Evolutionary conservation across 2,888 invertebrate species (phyloP).

Genomic region (Zhengitettix transpicula): DNA sequence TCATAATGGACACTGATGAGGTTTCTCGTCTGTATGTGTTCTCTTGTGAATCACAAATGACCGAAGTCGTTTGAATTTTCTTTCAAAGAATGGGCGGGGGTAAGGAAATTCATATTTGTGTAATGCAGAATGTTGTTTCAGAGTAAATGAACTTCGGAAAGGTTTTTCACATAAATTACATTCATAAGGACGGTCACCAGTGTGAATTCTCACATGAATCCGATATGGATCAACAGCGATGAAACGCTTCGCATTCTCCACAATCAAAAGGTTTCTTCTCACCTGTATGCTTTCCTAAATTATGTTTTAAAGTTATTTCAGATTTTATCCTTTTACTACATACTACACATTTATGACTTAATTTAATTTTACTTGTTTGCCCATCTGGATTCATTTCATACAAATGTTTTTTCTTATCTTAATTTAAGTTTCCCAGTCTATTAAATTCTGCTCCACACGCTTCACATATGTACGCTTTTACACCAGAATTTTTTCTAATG

Average conservation of each 20-base stretch:
- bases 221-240: conserved; percentile 9
- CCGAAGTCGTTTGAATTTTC: conserved; percentile 11
- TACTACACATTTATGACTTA: conserved; percentile 7
- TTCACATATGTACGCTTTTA: conserved; percentile 9
- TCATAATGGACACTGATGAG: conserved; percentile 10
- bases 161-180: conserved; percentile 9
- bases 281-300: conserved; percentile 12
- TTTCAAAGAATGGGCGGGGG: conserved; percentile 11
- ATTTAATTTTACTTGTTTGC: not conserved
- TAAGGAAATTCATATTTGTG: conserved; percentile 12
- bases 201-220: conserved; percentile 11
- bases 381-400: not conserved
- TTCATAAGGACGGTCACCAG: conserved; percentile 9
- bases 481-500: conserved; percentile 10
- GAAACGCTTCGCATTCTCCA: conserved; percentile 11
- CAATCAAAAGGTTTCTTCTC: conserved; percentile 13
- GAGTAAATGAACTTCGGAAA: conserved; percentile 11
- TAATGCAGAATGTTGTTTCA: conserved; percentile 10
- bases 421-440: conserved; percentile 11
- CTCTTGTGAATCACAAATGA: conserved; percentile 11
- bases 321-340: conserved; percentile 10
- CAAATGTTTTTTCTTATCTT: conserved; percentile 11
- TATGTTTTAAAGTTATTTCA: conserved; percentile 12
- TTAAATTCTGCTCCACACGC: conserved; percentile 11
- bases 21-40: conserved; percentile 12